Percentiles rank a stretch among this genome's conserved stretches.
Evolutionary conservation across 1,140 invertebrate genomes (phyloP).

Genomic region (Aethina tumida): DNA sequence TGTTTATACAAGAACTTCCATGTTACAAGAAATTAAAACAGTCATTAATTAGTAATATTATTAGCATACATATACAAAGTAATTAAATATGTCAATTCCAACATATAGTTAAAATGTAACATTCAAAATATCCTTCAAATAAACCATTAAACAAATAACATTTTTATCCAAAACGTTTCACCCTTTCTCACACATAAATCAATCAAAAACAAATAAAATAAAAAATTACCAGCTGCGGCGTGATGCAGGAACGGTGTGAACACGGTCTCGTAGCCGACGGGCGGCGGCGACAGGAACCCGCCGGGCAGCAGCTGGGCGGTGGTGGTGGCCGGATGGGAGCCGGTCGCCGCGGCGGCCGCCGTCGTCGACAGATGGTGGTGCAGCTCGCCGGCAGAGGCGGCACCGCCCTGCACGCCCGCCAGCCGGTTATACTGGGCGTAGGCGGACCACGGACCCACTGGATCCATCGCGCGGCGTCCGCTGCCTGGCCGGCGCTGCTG

Average conservation of each 20-base stretch:
- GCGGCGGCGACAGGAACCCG: slow-evolving; percentile 54
- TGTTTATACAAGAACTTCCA: too few species aligned
- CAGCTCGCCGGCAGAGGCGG: slow-evolving; percentile 44
- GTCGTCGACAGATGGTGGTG: slow-evolving; percentile 55
- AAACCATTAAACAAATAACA: too few species aligned
- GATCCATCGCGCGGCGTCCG: slow-evolving; percentile 49
- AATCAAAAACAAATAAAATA: too few species aligned
- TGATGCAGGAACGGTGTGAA: slow-evolving; percentile 63
- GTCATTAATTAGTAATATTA: too few species aligned
- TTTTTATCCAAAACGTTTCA: too few species aligned
- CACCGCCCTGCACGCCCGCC: slow-evolving; percentile 46
- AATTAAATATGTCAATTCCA: too few species aligned
- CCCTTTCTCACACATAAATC: too few species aligned
- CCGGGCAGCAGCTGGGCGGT: slow-evolving; percentile 57
- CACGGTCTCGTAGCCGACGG: slow-evolving; percentile 59
- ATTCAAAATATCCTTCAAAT: too few species aligned
- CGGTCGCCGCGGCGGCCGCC: slow-evolving; percentile 37
- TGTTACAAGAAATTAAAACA: too few species aligned
- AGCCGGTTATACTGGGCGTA: slow-evolving; percentile 65
- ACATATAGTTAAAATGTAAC: too few species aligned
- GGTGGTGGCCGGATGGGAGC: slow-evolving; percentile 45
- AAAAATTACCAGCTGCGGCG: slow-evolving; percentile 38
- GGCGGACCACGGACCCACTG: slow-evolving; percentile 65
- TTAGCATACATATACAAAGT: too few species aligned
- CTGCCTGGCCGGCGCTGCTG: background rate